These are phyloP conservation scores for Callinectes sapidus DNA, from an alignment of 2,888 invertebrate genomes.

Conservation along the genomic window DNA sequence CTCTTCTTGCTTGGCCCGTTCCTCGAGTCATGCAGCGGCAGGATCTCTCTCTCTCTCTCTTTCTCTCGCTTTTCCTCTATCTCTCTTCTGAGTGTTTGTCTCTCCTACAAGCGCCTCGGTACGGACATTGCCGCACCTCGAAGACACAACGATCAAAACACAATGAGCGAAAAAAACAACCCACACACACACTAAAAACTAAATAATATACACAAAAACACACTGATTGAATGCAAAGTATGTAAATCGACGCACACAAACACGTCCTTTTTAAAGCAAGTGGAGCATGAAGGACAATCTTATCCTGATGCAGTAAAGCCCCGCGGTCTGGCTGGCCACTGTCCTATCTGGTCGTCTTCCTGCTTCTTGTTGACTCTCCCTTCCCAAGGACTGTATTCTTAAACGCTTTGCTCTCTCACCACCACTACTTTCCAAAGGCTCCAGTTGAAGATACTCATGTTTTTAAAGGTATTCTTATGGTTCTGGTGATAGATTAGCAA, in stretches of 20 bases:
- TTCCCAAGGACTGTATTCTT: too few species aligned
- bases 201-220: background rate
- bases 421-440: too few species aligned
- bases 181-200: background rate
- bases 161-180: background rate
- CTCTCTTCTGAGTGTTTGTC: background rate
- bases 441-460: too few species aligned
- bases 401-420: too few species aligned
- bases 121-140: background rate
- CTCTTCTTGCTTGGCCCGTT: too few species aligned
- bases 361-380: conserved; percentile 5
- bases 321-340: background rate
- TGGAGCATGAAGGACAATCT: background rate
- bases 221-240: background rate
- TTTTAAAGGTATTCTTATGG: too few species aligned
- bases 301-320: background rate
- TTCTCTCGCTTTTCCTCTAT: too few species aligned
- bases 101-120: background rate
- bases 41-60: background rate
- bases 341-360: conserved; percentile 10
- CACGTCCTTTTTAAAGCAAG: background rate
- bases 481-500: too few species aligned
- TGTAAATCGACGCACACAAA: background rate
- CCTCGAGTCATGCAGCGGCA: background rate
- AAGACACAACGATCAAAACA: background rate